These are phyloP conservation scores for Echeneis naucrates DNA, from an alignment of 2,797 vertebrate species.

Conservation along the genomic window DNA sequence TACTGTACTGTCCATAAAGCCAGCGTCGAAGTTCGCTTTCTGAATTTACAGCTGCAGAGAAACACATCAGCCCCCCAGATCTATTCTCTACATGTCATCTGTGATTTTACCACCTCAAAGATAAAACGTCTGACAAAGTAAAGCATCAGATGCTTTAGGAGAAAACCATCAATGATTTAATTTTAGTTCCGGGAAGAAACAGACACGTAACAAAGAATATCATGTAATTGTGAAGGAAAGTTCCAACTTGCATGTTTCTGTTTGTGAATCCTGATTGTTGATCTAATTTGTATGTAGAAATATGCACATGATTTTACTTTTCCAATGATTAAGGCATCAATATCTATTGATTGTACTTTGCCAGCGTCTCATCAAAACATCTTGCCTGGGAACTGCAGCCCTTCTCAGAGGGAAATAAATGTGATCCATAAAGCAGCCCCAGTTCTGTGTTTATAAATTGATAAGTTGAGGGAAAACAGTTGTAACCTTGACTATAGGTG, in stretches of 20 bases:
- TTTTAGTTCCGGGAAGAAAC: constrained; percentile 16
- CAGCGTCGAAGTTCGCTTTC: constrained; percentile 36
- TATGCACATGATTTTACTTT: constrained; percentile 21
- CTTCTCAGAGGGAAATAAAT: constrained; percentile 33
- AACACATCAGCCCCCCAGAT: constrained; percentile 20
- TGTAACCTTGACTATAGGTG: constrained; percentile 80
- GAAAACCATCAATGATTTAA: constrained; percentile 50
- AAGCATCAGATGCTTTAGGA: constrained; percentile 30
- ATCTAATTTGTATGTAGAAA: constrained; percentile 16
- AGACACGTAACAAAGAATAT: background rate
- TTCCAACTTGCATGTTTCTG: constrained; percentile 1
- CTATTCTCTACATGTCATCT: constrained; percentile 11
- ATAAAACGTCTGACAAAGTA: constrained; percentile 47
- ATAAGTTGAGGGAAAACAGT: constrained; percentile 71
- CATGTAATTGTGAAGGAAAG: constrained; percentile 2
- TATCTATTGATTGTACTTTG: constrained; percentile 33
- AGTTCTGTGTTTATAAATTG: constrained; percentile 75
- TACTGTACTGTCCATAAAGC: background rate
- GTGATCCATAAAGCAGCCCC: constrained; percentile 44
- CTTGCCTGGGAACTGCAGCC: constrained; percentile 12
- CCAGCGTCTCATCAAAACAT: constrained; percentile 25
- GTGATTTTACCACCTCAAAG: constrained; percentile 31
- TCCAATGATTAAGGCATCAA: constrained; percentile 39
- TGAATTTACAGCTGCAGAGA: constrained; percentile 34
- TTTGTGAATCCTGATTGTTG: constrained; percentile 7